A percentile compares a stretch with the other conserved stretches of the same genome.
These are phyloP conservation scores for Cantharis nigra DNA, from an alignment of 2,888 invertebrate species.

Conservation along the genomic window DNA sequence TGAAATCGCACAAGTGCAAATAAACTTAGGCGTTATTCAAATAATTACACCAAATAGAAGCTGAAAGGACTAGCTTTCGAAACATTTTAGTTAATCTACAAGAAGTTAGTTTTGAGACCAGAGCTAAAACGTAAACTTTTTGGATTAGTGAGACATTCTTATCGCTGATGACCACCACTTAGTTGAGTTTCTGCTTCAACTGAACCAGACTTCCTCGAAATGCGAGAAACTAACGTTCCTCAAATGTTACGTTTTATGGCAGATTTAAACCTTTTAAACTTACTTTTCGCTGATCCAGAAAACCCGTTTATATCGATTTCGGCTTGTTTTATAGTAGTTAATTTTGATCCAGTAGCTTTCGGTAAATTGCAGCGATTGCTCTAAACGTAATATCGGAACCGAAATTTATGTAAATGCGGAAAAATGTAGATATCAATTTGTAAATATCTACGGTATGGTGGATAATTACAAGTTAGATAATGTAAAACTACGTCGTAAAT, in stretches of 20 bases:
- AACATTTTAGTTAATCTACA: slow-evolving; percentile 9
- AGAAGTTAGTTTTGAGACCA: slow-evolving; percentile 6
- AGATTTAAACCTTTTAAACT: slow-evolving; percentile 6
- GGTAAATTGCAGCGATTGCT: neutral
- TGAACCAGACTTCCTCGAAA: slow-evolving; percentile 24
- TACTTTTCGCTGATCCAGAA: slow-evolving; percentile 2
- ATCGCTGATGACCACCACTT: slow-evolving; percentile 27
- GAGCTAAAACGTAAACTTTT: slow-evolving; percentile 13
- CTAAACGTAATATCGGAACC: neutral
- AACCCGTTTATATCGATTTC: slow-evolving; percentile 1
- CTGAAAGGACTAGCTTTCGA: slow-evolving; percentile 2
- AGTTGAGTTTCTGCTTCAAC: slow-evolving; percentile 18
- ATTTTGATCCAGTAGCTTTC: neutral
- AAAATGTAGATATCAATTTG: neutral
- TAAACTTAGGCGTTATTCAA: slow-evolving; percentile 16
- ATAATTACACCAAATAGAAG: slow-evolving; percentile 14
- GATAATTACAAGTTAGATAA: neutral
- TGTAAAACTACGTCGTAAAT: neutral
- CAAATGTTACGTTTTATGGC: slow-evolving; percentile 2
- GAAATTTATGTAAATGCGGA: neutral
- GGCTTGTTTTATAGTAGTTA: slow-evolving; percentile 1
- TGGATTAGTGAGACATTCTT: slow-evolving; percentile 22
- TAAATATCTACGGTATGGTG: neutral
- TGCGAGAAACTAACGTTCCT: slow-evolving; percentile 4
- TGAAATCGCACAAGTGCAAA: slow-evolving; percentile 20